phyloP scores from a whole-genome alignment of 2,797 vertebrate genomes.

The Sebastes hubbsi region DNA sequence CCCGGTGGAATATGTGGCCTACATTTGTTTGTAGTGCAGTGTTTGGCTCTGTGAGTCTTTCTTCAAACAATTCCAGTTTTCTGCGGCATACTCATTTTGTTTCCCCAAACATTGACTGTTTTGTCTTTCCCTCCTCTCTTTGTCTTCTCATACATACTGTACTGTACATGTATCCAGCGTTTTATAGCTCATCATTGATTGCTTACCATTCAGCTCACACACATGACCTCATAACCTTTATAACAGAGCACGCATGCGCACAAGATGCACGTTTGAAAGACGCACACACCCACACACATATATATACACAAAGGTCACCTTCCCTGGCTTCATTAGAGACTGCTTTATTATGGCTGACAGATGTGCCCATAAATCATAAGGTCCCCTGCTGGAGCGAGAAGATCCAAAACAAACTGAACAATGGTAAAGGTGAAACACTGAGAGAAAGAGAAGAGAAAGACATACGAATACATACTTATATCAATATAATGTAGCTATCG shows the following conservation, averaged over 20 bases:
- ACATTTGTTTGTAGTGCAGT: slow-evolving; percentile 77
- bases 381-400: slow-evolving; percentile 51
- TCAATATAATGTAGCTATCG: neutral
- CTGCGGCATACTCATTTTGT: slow-evolving; percentile 4
- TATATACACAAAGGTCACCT: slow-evolving; percentile 68
- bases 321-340: slow-evolving; percentile 72
- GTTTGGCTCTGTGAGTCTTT: slow-evolving; percentile 21
- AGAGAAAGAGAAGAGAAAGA: neutral
- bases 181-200: slow-evolving; percentile 30
- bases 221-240: slow-evolving; percentile 26
- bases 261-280: slow-evolving; percentile 16
- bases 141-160: neutral
- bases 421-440: slow-evolving; percentile 41
- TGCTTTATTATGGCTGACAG: slow-evolving; percentile 76
- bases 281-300: neutral
- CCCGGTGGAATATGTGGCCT: slow-evolving; percentile 80
- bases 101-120: neutral
- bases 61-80: slow-evolving; percentile 42
- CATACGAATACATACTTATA: neutral
- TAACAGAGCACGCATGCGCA: slow-evolving; percentile 1
- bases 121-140: neutral
- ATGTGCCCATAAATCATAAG: slow-evolving; percentile 78
- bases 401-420: slow-evolving; percentile 67
- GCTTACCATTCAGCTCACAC: slow-evolving; percentile 18
- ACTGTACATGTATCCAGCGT: neutral